These are phyloP conservation scores for Schlechtendalia chinensis DNA, from an alignment of 1,140 invertebrate genomes.

Conservation along the genomic window DNA sequence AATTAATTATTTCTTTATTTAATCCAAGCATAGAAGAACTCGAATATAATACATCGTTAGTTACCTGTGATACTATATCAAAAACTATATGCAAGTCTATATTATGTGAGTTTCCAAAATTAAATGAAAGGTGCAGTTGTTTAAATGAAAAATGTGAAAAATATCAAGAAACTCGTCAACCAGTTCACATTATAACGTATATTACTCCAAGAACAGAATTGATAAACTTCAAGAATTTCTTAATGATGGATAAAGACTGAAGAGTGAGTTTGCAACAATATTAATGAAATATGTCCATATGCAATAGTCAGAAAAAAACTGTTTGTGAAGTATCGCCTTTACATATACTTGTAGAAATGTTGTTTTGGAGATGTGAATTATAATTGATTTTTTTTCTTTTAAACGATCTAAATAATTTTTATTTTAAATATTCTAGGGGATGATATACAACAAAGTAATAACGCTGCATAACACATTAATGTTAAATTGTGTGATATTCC, in stretches of 20 bases:
- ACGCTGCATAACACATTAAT: too few relatives aligned
- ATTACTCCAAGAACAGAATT: background rate
- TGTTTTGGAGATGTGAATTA: too few relatives aligned
- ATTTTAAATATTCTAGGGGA: too few relatives aligned
- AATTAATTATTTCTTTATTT: background rate
- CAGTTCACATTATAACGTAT: background rate
- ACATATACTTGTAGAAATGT: too few relatives aligned
- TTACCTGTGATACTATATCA: background rate
- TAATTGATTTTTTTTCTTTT: too few relatives aligned
- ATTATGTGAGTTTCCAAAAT: background rate
- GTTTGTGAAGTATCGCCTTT: background rate
- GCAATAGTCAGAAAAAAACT: background rate
- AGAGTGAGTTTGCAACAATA: background rate
- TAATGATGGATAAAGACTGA: too few relatives aligned
- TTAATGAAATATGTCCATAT: background rate
- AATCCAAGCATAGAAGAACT: background rate
- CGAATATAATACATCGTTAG: background rate
- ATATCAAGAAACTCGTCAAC: background rate
- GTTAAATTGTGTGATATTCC: too few relatives aligned
- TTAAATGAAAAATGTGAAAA: background rate
- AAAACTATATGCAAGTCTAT: background rate
- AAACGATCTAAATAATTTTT: too few relatives aligned
- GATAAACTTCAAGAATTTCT: background rate
- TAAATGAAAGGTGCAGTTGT: background rate
- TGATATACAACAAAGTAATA: too few relatives aligned